Conservation (phyloP, 2,113 vertebrate genomes). For the Austrofundulus limnaeus region DNA sequence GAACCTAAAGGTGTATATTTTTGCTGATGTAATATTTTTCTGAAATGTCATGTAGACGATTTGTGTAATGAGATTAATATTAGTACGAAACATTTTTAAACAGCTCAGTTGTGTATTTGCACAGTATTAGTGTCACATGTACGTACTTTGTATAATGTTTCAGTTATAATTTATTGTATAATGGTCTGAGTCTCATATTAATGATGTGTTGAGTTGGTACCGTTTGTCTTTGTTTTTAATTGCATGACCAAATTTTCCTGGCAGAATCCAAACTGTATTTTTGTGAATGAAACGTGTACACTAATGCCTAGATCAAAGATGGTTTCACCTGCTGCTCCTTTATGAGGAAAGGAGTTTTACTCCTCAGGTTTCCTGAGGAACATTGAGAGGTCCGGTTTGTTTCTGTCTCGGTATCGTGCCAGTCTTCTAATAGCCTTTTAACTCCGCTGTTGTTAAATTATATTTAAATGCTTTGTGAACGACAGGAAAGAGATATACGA, state of each 20-base stretch:
- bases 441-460: slow-evolving; percentile 75
- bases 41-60: slow-evolving; percentile 55
- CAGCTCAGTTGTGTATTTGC: slow-evolving; percentile 72
- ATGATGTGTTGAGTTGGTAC: slow-evolving; percentile 66
- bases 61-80: slow-evolving; percentile 62
- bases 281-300: slow-evolving; percentile 69
- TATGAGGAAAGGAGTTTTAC: slow-evolving; percentile 46
- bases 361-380: slow-evolving; percentile 61
- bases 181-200: slow-evolving; percentile 62
- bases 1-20: slow-evolving; percentile 67
- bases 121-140: slow-evolving; percentile 80
- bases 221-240: slow-evolving; percentile 23
- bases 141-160: slow-evolving; percentile 67
- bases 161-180: slow-evolving; percentile 69
- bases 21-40: slow-evolving; percentile 69
- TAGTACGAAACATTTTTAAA: slow-evolving; percentile 70
- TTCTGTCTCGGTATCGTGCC: slow-evolving; percentile 83
- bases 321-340: slow-evolving; percentile 63
- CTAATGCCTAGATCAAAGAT: slow-evolving; percentile 64
- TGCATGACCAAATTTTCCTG: slow-evolving; percentile 80
- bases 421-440: slow-evolving; percentile 81
- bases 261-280: slow-evolving; percentile 58
- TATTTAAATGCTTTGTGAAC: slow-evolving; percentile 79
- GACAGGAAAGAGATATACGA: slow-evolving; percentile 66
- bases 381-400: slow-evolving; percentile 70